Evolutionary conservation across 2,888 invertebrate genomes (phyloP), one percentile per base, ranked within the genome.

Genomic region (Mythimna loreyi): DNA sequence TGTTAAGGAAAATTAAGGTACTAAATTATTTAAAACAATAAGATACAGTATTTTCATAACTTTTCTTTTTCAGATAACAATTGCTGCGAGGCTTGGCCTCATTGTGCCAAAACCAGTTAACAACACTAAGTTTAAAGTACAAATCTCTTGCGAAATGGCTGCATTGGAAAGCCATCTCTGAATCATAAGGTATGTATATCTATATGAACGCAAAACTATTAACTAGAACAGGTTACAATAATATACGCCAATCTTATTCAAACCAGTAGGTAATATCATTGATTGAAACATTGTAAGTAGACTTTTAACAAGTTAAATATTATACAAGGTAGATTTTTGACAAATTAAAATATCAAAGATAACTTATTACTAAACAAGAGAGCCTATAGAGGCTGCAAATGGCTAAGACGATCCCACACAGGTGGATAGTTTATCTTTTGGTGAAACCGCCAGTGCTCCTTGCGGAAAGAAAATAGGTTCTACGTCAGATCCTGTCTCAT

Each of bases 1-100:
- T 40, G 16, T 16, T 40, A 4, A 16, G 4, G 19, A 40, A 19
- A 45, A n/a, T 9, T 49, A 23, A 11, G 11, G 8, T 21, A 21
- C 21, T 21, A 21, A 11, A 9, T 21, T 5, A 43, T 19, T 19
- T 19, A 11, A 21, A 9, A 28, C 28, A 52, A 52, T 28, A 11
- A n/a, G 6, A 8, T n/a, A 30, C 30, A 2, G 16, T 62, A 16
- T 4, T 11, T 13, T 16, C 49, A 45, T 21, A 16, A 1, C 0
- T 7, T 13, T 56, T 50, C 2, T 68, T 43, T 68, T 57, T 43
- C 43, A 69, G 69, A 53, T 8, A 13, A 13, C 33, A n/a, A 7
- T 25, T 8, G 11, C 6, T 25, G 30, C 49, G 7, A 6, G 16
- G 2, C 25, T 21, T 68, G 50, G 19, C n/a, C 21, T 13, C 49